Evolutionary conservation across 1,140 invertebrate species (phyloP).

Genomic region (Phymastichus coffea): DNA sequence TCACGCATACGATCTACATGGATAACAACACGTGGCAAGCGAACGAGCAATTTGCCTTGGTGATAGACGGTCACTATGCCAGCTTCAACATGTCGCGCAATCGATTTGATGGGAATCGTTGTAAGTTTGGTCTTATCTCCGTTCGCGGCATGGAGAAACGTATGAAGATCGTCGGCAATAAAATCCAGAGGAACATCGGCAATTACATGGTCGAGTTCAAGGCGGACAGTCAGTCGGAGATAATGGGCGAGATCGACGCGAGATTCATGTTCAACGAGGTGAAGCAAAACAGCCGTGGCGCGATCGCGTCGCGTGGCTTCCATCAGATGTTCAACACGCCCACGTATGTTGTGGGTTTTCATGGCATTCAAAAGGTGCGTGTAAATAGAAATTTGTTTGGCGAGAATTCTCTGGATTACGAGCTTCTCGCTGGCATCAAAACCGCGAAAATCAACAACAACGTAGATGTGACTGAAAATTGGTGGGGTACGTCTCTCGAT

Average conservation of each 20-base stretch:
- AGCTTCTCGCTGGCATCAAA: constrained; percentile 87
- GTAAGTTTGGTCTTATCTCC: constrained; percentile 78
- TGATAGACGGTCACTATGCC: constrained; percentile 90
- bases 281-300: constrained; percentile 64
- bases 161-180: constrained; percentile 75
- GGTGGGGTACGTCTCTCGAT: constrained; percentile 86
- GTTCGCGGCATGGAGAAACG: constrained; percentile 97
- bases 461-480: constrained; percentile 90
- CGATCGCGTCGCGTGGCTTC: constrained; percentile 38
- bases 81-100: constrained; percentile 81
- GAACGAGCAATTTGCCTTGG: constrained; percentile 83
- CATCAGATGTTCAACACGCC: constrained; percentile 60
- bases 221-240: constrained; percentile 91
- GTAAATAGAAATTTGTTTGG: constrained; percentile 89
- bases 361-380: constrained; percentile 91
- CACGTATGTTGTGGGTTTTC: constrained; percentile 86
- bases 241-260: constrained; percentile 79
- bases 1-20: constrained; percentile 85
- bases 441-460: constrained; percentile 85
- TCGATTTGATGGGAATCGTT: constrained; percentile 82
- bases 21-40: constrained; percentile 82
- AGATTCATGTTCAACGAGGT: constrained; percentile 80
- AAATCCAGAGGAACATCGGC: constrained; percentile 81
- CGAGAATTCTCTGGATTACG: constrained; percentile 87
- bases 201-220: constrained; percentile 87